These are phyloP conservation scores for Ornithoptera alexandrae DNA, from an alignment of 2,888 invertebrate genomes.

Conservation along the genomic window DNA sequence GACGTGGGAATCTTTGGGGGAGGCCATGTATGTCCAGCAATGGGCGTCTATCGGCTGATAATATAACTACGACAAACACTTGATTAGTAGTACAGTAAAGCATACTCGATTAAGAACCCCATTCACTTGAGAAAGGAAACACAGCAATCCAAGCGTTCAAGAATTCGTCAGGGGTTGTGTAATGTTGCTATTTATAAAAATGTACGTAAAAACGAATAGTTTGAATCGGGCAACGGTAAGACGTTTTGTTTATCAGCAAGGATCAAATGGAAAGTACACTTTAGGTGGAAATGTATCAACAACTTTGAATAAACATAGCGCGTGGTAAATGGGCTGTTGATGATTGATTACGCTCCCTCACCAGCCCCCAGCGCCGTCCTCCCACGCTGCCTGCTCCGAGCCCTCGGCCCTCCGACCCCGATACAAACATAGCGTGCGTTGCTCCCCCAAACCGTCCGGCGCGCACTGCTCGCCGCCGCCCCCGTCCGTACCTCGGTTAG, in stretches of 20 bases:
- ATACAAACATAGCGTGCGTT: slow-evolving; percentile 25
- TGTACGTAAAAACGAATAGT: neutral
- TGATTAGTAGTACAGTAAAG: no score
- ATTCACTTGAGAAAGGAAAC: no score
- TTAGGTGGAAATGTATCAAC: slow-evolving; percentile 3
- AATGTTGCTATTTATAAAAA: slow-evolving; percentile 5
- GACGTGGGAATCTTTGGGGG: no score
- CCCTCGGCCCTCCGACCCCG: slow-evolving; percentile 18
- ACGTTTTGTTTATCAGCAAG: neutral
- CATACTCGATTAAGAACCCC: no score
- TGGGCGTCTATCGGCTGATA: no score
- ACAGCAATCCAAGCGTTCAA: no score
- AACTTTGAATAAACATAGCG: slow-evolving; percentile 14
- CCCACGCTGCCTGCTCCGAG: neutral
- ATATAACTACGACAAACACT: no score
- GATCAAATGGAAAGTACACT: neutral
- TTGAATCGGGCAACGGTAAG: neutral
- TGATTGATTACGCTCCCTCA: slow-evolving; percentile 30
- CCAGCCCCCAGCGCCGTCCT: no score
- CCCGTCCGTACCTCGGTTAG: neutral
- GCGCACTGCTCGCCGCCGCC: neutral
- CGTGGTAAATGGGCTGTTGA: slow-evolving; percentile 31
- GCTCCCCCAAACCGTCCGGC: slow-evolving; percentile 24
- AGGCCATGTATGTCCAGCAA: no score
- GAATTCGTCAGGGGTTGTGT: neutral